Evolutionary conservation across 2,113 vertebrate genomes (phyloP).

Genomic region (Leucopsar rothschildi): DNA sequence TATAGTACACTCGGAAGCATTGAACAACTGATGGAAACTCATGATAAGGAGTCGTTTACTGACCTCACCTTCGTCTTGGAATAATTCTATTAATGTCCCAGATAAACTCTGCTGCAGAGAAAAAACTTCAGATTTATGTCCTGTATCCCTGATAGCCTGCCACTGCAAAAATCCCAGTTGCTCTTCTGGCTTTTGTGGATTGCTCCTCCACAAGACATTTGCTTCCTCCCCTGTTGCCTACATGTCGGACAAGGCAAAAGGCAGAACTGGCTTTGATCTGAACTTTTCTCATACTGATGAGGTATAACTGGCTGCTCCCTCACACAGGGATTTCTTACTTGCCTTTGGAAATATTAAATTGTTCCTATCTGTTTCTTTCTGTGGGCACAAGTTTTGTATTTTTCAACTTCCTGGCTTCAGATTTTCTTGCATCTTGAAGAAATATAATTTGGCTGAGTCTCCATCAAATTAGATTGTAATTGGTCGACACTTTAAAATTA

Average conservation of each 20-base stretch:
- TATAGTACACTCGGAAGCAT: neutral
- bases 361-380: neutral
- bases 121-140: neutral
- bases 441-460: neutral
- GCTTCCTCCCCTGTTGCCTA: neutral
- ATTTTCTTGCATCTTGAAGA: neutral
- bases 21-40: neutral
- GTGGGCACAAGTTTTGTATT: neutral
- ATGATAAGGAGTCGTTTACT: neutral
- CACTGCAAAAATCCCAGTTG: neutral
- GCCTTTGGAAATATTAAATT: neutral
- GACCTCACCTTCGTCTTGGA: neutral
- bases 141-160: rapidly evolving
- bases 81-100: neutral
- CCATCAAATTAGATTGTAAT: neutral
- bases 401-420: neutral
- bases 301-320: neutral
- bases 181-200: neutral
- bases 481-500: neutral
- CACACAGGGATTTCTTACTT: neutral
- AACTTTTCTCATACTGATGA: neutral
- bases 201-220: neutral
- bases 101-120: neutral
- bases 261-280: neutral
- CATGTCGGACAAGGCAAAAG: neutral